Evolutionary conservation across 1,140 invertebrate genomes (phyloP), one percentile per base, ranked within the genome.

Genomic region (Samia ricini): DNA sequence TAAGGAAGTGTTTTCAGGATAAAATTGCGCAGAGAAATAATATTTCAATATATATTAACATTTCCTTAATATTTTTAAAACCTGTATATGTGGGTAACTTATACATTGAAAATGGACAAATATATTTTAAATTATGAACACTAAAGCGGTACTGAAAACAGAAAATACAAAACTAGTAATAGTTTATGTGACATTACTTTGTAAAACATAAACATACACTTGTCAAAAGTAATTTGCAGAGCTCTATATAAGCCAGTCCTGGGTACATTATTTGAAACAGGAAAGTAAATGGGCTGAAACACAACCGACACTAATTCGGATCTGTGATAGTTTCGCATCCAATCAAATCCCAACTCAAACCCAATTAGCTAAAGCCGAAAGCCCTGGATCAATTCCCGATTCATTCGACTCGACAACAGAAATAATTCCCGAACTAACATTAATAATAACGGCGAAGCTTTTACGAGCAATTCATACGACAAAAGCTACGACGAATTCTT

Each of bases 401-500:
- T 21, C 15, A 52, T 22, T 52, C 51, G 51, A 52, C 20, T 21
- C 20, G 22, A 23, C 22, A 52, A 52, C 51, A 52, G 51, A 56
- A 56, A 33, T 56, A 26, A 33, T 29, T 33, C 55, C 18, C 26
- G 20, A 56, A 56, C 55, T 33, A 56, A 19, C 55, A 56, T 56
- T 56, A 56, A 56, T 56, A 56, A 56, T 56, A 56, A 56, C 20
- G 55, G 22, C 18, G 26, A 56, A 56, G 55, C 55, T 56, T 56
- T 56, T 56, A 56, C 55, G 18, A 26, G 23, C 55, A 22, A 26
- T 56, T 56, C 55, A 26, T 56, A 56, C 18, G 55, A 56, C 55
- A 56, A 56, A 56, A 26, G 55, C 22, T 19, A 18, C 10, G 18
- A n/a, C 20, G 51, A 52, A 52, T 52, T 52, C 51, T 52, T 52